Evolutionary conservation across 2,113 vertebrate species (phyloP), one percentile per base, ranked within the genome.

Genomic region (Asarcornis scutulata): DNA sequence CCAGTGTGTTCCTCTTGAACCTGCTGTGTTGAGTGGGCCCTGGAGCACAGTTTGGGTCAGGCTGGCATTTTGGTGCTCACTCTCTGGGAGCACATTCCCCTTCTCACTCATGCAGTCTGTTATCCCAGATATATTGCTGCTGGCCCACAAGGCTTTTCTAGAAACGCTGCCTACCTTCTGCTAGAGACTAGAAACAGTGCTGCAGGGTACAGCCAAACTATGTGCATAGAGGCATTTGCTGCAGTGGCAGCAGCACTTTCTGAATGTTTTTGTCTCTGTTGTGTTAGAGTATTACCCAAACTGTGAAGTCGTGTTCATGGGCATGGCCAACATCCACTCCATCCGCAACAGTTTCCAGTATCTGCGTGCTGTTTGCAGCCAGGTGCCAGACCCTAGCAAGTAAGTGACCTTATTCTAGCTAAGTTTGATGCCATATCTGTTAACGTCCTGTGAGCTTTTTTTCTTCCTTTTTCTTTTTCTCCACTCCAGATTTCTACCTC

Each of bases 371-470:
- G 99, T 99, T 72, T 99, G 99, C 97, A 99, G 99, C 89, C 99
- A 99, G 97, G 99, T 99, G 97, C 99, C 99, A 1, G 99, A 99
- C 94, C 99, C 99, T n/a, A 99, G 99, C 98, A 99, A 99, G 99
- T 99, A 98, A 98, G 99, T 92, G 80, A 66, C 88, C 27, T 3
- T 59, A 48, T 55, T 79, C n/a, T 18, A 8, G 13, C 36, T 7
- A 13, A 46, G 10, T 74, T 40, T 55, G 46, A 32, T 5, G 14
- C 52, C 2, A 0, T 9, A 32, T 22, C 46, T 95, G 56, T 71
- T 44, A 23, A 4, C 29, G 27, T 62, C 40, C 16, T 18, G 23
- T 12, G 3, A 9, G 8, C 2, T 26, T 7, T 20, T 20, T 82
- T 8, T n/a, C 40, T 27, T 64, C 63, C 1, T 2, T 50, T n/a